Evolutionary conservation across 2,888 invertebrate species (phyloP), one percentile per base, ranked within the genome.

Genomic region (Poecilus cupreus): DNA sequence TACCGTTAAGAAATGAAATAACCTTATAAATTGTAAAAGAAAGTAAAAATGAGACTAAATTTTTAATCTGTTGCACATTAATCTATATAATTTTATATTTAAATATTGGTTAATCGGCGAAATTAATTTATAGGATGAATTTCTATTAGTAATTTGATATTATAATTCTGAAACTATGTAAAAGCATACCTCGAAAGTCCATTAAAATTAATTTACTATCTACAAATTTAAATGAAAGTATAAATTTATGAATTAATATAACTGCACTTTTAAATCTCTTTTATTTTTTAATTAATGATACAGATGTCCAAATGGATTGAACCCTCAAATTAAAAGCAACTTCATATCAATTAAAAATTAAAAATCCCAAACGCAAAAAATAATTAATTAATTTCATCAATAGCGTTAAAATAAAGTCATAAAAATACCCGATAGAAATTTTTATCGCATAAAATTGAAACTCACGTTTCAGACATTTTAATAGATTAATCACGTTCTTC

Each of bases 401-500:
- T 74, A 49, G 49, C 46, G 32, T 46, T 74, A 74, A 24, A 74
- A 74, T 75, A 75, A 51, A 75, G 75, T 75, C 51, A 75, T 75
- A 75, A 75, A 75, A 75, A 10, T 2, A 24, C 13, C 11, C 22
- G 22, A 51, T 26, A 46, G 49, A 49, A 46, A 51, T 16, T 16
- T 16, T 51, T 75, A 72, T 46, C 70, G 70, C 37, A 16, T 51
- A 70, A 79, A 76, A 32, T 76, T 39, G 16, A 13, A 72, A 43
- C 11, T 72, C 54, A 80, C 80, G 72, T 72, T 43, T 54, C 32
- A 5, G 20, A 64, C 57, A 54, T 80, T 72, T 70, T 80, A 72
- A 80, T 80, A 70, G 80, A 80, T 80, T 80, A 72, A 72, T 70
- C 80, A 80, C 80, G 80, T 72, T 72, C 68, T 70, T 51, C 16